Evolutionary conservation across 2,113 vertebrate genomes (phyloP).

Genomic region (Onychostruthus taczanowskii): DNA sequence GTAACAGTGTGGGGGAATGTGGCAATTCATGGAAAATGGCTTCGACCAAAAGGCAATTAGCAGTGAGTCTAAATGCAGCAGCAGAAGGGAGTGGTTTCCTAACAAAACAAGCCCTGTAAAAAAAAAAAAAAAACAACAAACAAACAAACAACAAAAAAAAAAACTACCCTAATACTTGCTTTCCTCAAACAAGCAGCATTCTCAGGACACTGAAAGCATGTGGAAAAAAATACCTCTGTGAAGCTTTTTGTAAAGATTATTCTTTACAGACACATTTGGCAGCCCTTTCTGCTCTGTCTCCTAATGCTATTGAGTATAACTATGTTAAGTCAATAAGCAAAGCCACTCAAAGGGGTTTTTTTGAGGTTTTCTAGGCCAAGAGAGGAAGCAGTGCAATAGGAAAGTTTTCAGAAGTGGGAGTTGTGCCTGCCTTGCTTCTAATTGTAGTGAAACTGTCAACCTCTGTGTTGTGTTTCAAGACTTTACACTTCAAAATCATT

Average conservation of each 20-base stretch:
- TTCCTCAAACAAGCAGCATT: conserved; percentile 25
- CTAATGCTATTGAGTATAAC: conserved; percentile 5
- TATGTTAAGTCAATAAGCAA: conserved; percentile 26
- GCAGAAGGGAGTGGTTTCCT: conserved; percentile 66
- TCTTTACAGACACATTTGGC: conserved; percentile 24
- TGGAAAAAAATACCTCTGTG: neutral
- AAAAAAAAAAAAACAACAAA: neutral
- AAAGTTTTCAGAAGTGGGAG: conserved; percentile 65
- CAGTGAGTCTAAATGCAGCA: conserved; percentile 27
- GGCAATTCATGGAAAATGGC: conserved; percentile 56
- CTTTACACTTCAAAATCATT: conserved; percentile 75
- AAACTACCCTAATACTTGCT: neutral
- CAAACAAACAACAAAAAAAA: too few species aligned
- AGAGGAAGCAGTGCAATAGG: conserved; percentile 30
- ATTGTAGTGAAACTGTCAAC: conserved; percentile 73
- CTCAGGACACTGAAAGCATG: conserved; percentile 23
- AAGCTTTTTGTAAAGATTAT: conserved; percentile 28
- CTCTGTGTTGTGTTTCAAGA: conserved; percentile 61
- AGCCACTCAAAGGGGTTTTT: neutral
- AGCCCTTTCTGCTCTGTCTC: conserved; percentile 4
- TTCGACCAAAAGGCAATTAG: conserved; percentile 47
- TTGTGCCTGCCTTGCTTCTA: conserved; percentile 54
- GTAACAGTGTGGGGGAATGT: conserved; percentile 34
- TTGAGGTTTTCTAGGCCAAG: conserved; percentile 39
- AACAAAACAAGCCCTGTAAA: conserved; percentile 39